These are phyloP conservation scores for Agrypnia vestita DNA, from an alignment of 1,140 invertebrate species.

Conservation along the genomic window DNA sequence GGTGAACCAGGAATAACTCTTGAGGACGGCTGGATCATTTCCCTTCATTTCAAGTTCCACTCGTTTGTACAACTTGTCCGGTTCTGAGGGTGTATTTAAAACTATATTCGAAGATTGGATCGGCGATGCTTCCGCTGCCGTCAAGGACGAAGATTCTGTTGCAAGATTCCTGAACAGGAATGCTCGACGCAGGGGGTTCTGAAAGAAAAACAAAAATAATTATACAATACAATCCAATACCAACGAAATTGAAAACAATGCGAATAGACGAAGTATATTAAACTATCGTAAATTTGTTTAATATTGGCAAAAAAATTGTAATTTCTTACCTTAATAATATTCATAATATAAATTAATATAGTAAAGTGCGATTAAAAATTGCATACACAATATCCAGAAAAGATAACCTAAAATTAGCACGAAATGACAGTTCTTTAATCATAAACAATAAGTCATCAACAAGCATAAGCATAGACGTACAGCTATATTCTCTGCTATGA, in stretches of 20 bases:
- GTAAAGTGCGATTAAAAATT: not conserved
- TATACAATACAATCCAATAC: not conserved
- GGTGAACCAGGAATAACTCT: slow-evolving; percentile 92
- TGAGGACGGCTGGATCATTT: slow-evolving; percentile 89
- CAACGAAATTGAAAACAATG: not conserved
- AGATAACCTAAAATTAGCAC: not conserved
- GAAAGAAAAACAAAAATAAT: slow-evolving; percentile 48
- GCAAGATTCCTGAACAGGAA: slow-evolving; percentile 23
- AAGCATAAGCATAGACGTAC: no score
- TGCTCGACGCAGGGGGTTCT: slow-evolving; percentile 48
- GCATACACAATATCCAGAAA: not conserved
- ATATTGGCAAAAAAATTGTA: slow-evolving; percentile 6
- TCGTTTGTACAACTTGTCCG: slow-evolving; percentile 86
- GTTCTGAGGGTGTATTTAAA: slow-evolving; percentile 61
- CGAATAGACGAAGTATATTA: not conserved
- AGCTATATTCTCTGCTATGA: no score
- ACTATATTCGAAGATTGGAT: not conserved
- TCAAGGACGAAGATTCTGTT: slow-evolving; percentile 24
- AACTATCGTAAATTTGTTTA: not conserved
- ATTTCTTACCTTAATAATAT: slow-evolving; percentile 24
- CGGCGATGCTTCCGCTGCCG: slow-evolving; percentile 16
- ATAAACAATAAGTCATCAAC: no score
- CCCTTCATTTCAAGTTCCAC: slow-evolving; percentile 91
- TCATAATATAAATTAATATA: slow-evolving; percentile 9
- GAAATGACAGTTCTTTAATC: not conserved